Conservation (phyloP, 2,888 invertebrate species). For the Protonemura montana region DNA sequence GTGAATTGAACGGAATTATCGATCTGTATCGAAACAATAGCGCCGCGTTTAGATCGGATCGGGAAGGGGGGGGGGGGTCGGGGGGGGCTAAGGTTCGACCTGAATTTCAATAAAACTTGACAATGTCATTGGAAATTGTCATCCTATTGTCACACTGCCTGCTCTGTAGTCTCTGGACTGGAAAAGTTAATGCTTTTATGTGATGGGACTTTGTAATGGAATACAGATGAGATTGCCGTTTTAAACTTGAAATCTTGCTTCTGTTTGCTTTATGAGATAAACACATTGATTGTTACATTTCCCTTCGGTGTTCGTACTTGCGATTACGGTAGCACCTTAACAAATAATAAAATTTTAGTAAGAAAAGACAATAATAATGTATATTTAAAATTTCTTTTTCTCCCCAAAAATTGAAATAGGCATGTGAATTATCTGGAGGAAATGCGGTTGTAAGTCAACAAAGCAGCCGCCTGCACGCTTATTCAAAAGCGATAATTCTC, state of each 20-base stretch:
- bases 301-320: too few species aligned
- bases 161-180: neutral
- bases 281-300: too few species aligned
- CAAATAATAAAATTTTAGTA: too few species aligned
- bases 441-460: too few species aligned
- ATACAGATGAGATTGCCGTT: neutral
- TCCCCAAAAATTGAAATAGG: too few species aligned
- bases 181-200: slow-evolving; percentile 12
- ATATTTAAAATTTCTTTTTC: too few species aligned
- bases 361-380: too few species aligned
- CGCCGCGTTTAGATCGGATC: neutral
- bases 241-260: neutral
- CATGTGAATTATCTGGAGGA: neutral
- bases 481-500: neutral
- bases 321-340: too few species aligned
- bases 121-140: neutral
- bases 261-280: too few species aligned
- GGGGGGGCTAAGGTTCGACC: neutral
- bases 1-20: neutral
- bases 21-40: slow-evolving; percentile 12
- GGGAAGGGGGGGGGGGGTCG: too few species aligned
- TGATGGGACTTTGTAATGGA: neutral
- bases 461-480: neutral
- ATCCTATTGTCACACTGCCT: neutral
- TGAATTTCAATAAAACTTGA: neutral